Base-by-base conservation (phyloP, 2,888 invertebrate genomes). In the Sceliomorpha sp. region DNA sequence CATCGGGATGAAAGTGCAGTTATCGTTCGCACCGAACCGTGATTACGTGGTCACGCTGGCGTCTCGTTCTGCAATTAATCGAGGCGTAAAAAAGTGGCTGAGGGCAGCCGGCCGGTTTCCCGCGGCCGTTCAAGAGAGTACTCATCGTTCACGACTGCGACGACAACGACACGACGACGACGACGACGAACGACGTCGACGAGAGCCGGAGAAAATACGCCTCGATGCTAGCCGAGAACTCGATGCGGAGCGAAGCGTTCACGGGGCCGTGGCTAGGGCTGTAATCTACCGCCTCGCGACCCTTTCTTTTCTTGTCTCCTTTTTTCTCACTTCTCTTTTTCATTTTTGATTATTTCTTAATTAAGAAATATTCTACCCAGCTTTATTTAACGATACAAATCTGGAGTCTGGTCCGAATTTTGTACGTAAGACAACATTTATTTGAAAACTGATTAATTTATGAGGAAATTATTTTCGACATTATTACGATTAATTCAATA, bases 231-330 rank as follows among this genome's bases (percentile, higher is more conserved):
- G 36, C 27, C 10, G 13, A 42, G 53, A 53, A 51, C 68, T 68
- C 66, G 80, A 81, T 79, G 71, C 81, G 80, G 82, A 83, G 78
- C 83, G 82, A 82, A 81, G 77, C 82, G 81, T 56, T 39, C 75
- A 71, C 69, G 81, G 70, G 81, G 81, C 81, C 81, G 74, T 71
- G 79, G 76, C 79, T 78, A 83, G 77, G 83, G 73, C 81, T 76
- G 81, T 82, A 81, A 75, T 75, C 66, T 76, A 70, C 72, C 73
- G 72, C 64, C 45, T 60, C 63, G 31, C 39, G 12, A 17, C 8
- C 34, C 8, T 17, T 36, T 31, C 37, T 20, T 20, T 20, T 37
- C 24, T 9, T 31, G 24, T 26, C 48, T 34, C 44, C 55, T 50
- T 44, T 24, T 27, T 48, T 53, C 27, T 50, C 27, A n/a, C n/a